phyloP scores from a whole-genome alignment of 1,140 invertebrate genomes.

The Zaprionus gabonicus region DNA sequence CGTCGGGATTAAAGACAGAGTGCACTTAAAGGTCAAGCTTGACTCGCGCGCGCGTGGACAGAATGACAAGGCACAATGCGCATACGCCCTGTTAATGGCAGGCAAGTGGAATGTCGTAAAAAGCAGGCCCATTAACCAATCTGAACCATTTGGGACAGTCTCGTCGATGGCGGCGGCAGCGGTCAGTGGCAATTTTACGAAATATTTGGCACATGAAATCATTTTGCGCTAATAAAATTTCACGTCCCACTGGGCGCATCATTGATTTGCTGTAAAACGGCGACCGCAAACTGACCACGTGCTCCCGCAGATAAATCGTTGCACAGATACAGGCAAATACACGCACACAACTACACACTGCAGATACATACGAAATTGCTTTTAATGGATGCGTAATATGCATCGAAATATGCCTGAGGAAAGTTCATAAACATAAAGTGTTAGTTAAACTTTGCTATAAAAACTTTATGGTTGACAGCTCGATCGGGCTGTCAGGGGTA shows the following conservation, averaged over 20 bases:
- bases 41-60: conserved; percentile 50
- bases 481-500: neutral
- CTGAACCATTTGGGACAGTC: conserved; percentile 60
- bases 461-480: conserved; percentile 9
- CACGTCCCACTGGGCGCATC: conserved; percentile 51
- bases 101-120: conserved; percentile 38
- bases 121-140: conserved; percentile 63
- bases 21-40: conserved; percentile 67
- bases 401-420: neutral
- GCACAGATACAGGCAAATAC: conserved; percentile 6
- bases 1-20: conserved; percentile 63
- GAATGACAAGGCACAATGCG: conserved; percentile 69
- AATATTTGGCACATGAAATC: conserved; percentile 83
- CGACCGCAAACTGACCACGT: conserved; percentile 58
- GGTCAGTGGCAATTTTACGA: conserved; percentile 71
- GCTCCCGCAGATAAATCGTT: no score
- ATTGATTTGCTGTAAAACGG: conserved; percentile 77
- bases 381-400: conserved; percentile 3
- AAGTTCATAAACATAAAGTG: conserved; percentile 3
- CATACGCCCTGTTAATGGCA: conserved; percentile 75
- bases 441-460: conserved; percentile 20
- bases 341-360: conserved; percentile 7
- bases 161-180: conserved; percentile 2
- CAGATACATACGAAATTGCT: neutral
- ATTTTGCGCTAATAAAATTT: conserved; percentile 80